A percentile compares a stretch with the other conserved stretches of the same genome.
Conservation (phyloP, 2,888 invertebrate species). For the Coremacera marginata region DNA sequence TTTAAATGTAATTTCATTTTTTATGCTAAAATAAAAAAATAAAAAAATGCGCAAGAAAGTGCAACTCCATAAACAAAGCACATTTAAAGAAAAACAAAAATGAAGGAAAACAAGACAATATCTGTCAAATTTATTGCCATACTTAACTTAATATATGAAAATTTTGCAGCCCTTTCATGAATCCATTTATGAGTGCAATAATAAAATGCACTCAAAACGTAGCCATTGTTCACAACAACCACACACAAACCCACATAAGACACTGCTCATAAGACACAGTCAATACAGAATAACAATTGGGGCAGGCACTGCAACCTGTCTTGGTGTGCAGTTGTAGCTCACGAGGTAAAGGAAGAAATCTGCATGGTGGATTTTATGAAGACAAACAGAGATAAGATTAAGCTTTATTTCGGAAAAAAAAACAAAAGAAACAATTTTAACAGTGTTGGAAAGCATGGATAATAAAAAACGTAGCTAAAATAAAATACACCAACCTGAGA, state of each 20-base stretch:
- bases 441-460: conserved; percentile 1
- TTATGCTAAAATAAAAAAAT: no score
- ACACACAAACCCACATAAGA: background rate
- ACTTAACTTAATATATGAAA: conserved; percentile 64
- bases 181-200: conserved; percentile 50
- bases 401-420: conserved; percentile 25
- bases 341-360: background rate
- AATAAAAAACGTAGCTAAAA: no score
- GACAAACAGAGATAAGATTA: conserved; percentile 27
- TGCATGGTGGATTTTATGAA: conserved; percentile 31
- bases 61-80: conserved; percentile 22
- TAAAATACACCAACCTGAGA: no score
- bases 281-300: background rate
- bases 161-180: conserved; percentile 58
- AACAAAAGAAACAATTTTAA: background rate
- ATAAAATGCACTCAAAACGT: conserved; percentile 52
- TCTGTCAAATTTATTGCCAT: conserved; percentile 62
- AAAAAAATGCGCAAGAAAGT: conserved; percentile 5
- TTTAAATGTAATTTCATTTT: no score
- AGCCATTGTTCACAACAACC: conserved; percentile 20
- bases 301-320: background rate
- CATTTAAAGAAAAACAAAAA: conserved; percentile 1
- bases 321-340: background rate
- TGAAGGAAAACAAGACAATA: conserved; percentile 45
- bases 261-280: background rate